Evolutionary conservation across 2,113 vertebrate species (phyloP), one percentile per base, ranked within the genome.

Genomic region (Stigmatopora nigra): DNA sequence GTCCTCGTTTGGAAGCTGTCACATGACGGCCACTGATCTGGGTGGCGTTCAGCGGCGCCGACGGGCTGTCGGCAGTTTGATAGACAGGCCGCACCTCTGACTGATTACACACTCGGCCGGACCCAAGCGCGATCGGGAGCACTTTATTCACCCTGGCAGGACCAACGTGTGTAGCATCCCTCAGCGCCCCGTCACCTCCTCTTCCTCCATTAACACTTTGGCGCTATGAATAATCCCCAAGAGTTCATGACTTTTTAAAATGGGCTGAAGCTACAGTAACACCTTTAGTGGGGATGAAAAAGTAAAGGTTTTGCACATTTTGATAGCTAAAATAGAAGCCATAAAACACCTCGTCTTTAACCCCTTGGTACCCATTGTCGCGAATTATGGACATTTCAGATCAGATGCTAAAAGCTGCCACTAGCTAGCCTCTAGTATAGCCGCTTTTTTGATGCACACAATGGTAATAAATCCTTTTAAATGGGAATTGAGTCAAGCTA

Each of bases 111-210:
- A 81, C 80, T 68, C 81, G 73, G 80, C 79, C 76, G 44, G 78
- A 76, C 73, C 85, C 86, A 88, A 89, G 86, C 85, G 86, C 84
- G 87, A 88, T 89, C 89, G 75, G 82, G 86, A 85, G 85, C 90
- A 91, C 89, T 88, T 89, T 87, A 90, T 89, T 89, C 85, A 87
- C 77, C 72, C 68, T 88, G 85, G 88, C 88, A 89, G 88, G 78
- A 70, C 75, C 75, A 82, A 88, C 85, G 86, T 88, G 86, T 65
- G 35, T 59, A 61, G 87, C 79, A 88, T 90, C 68, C 75, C 70
- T 78, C 69, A 77, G 80, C 61, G 63, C 20, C 12, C 67, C 62
- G 65, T 68, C 73, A 45, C 68, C 70, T 71, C 72, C 82, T 51
- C 82, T 73, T 78, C 69, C 71, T 81, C 84, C 85, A 87, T 87